Percentiles rank a stretch among this genome's conserved stretches.
These are phyloP conservation scores for Vesta saturnalis DNA, from an alignment of 2,888 invertebrate species.

Conservation along the genomic window DNA sequence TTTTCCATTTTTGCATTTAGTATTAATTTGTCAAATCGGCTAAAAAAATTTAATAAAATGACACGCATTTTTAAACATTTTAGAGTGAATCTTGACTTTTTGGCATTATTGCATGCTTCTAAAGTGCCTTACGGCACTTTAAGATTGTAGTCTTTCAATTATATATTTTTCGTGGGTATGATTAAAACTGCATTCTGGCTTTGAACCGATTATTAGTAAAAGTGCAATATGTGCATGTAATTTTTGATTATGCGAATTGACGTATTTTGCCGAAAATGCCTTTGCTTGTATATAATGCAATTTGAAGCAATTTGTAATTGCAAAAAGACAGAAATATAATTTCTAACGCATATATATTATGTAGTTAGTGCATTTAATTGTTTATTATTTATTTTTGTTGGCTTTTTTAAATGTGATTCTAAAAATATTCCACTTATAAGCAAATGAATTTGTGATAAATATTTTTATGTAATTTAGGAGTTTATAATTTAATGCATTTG, in stretches of 20 bases:
- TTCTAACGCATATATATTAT: constrained; percentile 49
- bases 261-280: constrained; percentile 32
- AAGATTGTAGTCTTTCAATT: too few relatives aligned
- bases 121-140: constrained; percentile 20
- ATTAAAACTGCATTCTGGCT: too few relatives aligned
- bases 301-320: constrained; percentile 28
- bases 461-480: constrained; percentile 37
- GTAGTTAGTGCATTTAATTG: constrained; percentile 41
- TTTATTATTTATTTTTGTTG: constrained; percentile 49
- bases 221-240: constrained; percentile 34
- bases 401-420: constrained; percentile 61
- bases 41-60: too few relatives aligned
- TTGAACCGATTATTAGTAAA: constrained; percentile 16
- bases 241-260: constrained; percentile 9
- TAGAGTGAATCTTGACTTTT: too few relatives aligned
- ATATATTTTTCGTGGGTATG: too few relatives aligned
- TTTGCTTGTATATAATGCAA: constrained; percentile 34
- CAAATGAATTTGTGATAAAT: constrained; percentile 62
- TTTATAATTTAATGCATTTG: constrained; percentile 38
- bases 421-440: constrained; percentile 59
- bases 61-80: too few relatives aligned
- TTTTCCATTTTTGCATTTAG: too few relatives aligned
- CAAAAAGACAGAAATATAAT: constrained; percentile 43
- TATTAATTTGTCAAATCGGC: too few relatives aligned
- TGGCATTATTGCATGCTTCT: too few relatives aligned